Conservation (phyloP, 1,140 invertebrate species). For the Thalassaphorura encarpata region DNA sequence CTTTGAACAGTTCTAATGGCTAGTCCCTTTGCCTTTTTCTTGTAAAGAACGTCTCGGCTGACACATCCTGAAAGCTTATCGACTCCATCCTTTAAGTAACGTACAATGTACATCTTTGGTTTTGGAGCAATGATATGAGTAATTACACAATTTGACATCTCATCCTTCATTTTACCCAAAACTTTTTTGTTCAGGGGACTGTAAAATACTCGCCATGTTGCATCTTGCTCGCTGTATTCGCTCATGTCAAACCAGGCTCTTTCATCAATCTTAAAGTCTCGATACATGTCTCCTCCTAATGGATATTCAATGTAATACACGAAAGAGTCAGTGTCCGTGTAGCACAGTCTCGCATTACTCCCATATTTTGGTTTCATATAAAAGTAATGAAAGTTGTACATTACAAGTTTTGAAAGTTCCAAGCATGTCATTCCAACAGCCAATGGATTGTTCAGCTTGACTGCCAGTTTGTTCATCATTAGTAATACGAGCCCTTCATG, state of each 20-base stretch:
- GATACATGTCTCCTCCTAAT: background rate
- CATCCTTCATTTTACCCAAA: slow-evolving; percentile 11
- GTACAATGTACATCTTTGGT: slow-evolving; percentile 10
- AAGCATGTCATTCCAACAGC: slow-evolving; percentile 38
- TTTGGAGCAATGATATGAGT: background rate
- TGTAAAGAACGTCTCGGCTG: background rate
- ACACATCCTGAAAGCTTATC: background rate
- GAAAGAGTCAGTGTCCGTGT: slow-evolving; percentile 38
- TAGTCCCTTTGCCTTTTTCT: too few species aligned
- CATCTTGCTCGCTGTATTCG: background rate
- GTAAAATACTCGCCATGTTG: background rate
- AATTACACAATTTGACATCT: background rate
- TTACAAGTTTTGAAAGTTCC: slow-evolving; percentile 38
- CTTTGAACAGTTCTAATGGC: background rate
- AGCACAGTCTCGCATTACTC: slow-evolving; percentile 33
- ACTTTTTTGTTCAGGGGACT: slow-evolving; percentile 7
- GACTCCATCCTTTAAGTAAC: background rate
- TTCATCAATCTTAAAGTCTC: background rate
- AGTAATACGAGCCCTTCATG: background rate
- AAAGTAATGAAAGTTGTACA: slow-evolving; percentile 33
- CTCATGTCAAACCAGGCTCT: slow-evolving; percentile 7
- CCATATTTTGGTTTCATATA: slow-evolving; percentile 24
- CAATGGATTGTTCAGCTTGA: slow-evolving; percentile 39
- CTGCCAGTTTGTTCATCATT: slow-evolving; percentile 35
- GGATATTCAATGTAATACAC: background rate